These are phyloP conservation scores for Leptodactylus fallax DNA, from an alignment of 2,797 vertebrate genomes.

Conservation along the genomic window DNA sequence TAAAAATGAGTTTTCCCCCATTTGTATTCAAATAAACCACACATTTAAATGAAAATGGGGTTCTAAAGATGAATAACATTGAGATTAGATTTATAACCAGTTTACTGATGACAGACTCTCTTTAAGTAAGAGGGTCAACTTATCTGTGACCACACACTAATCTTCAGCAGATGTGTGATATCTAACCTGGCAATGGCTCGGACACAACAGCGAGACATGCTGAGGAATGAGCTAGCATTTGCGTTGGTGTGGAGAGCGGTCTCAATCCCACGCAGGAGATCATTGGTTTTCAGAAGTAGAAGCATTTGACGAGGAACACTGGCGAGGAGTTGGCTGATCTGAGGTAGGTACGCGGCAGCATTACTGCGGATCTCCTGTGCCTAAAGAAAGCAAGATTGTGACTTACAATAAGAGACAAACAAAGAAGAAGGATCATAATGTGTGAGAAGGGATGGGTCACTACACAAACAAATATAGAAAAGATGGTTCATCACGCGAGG, in stretches of 20 bases:
- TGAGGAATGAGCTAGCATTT: constrained; percentile 92
- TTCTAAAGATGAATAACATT: too few relatives aligned
- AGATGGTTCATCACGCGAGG: background rate
- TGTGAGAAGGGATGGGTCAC: background rate
- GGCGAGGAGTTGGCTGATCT: constrained; percentile 92
- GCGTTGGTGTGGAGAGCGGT: constrained; percentile 86
- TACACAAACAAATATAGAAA: background rate
- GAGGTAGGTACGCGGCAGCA: constrained; percentile 87
- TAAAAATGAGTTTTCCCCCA: too few relatives aligned
- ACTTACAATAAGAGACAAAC: constrained; percentile 6
- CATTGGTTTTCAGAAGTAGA: constrained; percentile 95
- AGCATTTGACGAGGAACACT: constrained; percentile 92
- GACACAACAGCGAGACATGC: constrained; percentile 95
- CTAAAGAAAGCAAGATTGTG: constrained; percentile 70
- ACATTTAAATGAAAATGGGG: too few relatives aligned
- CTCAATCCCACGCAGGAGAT: constrained; percentile 92
- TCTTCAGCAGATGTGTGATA: background rate
- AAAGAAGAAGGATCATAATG: background rate
- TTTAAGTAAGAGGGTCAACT: background rate
- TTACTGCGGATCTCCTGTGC: constrained; percentile 88
- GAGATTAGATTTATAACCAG: too few relatives aligned
- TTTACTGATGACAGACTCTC: too few relatives aligned
- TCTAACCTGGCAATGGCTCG: constrained; percentile 83
- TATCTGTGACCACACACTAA: background rate
- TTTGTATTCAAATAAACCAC: too few relatives aligned